Evolutionary conservation across 92 coral and sea anemone genomes (phyloP), one percentile per base, ranked within the genome.

Genomic region (Porites cylindrica): DNA sequence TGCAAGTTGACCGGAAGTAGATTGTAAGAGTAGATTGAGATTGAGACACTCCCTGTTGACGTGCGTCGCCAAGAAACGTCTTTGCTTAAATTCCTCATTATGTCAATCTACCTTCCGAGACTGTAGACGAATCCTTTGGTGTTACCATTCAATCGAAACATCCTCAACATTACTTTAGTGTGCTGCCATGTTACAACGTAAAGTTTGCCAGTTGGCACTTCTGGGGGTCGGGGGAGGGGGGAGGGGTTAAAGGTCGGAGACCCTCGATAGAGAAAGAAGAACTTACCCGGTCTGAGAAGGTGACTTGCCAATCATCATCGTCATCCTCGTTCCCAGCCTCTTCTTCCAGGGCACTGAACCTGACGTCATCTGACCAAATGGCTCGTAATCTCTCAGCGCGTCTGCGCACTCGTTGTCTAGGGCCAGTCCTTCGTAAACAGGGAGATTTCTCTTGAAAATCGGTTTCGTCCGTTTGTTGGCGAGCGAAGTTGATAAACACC

Each of bases 401-500:
- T 69, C 82, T 85, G 77, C 82, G 77, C 52, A 83, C 74, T 23
- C 79, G 21, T 63, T 72, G 29, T 21, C 80, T 83, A 8, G 74
- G 52, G 8, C 62, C 81, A 73, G 64, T 62, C 38, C 80, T 83
- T 64, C 53, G 71, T 20, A 26, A 17, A 11, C 59, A 47, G 54
- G 13, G 19, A 8, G 80, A 5, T 12, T 65, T 52, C 17, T 92
- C 98, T 24, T 94, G 92, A 79, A 66, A 94, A 14, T 88, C 97
- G 32, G 88, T 96, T 88, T 97, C 99, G 91, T 97, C 99, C 51
- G 98, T 97, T 82, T 97, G 99, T 91, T 95, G 96, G 51, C 98
- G 88, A 60, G 99, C 99, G 69, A 97, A 97, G 88, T 95, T 97
- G 65, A 97, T 91, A 54, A 97, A 97, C n/a, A 97, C 99, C 99